phyloP scores from a whole-genome alignment of 2,797 vertebrate genomes.

The Hippopotamyrus pictus region DNA sequence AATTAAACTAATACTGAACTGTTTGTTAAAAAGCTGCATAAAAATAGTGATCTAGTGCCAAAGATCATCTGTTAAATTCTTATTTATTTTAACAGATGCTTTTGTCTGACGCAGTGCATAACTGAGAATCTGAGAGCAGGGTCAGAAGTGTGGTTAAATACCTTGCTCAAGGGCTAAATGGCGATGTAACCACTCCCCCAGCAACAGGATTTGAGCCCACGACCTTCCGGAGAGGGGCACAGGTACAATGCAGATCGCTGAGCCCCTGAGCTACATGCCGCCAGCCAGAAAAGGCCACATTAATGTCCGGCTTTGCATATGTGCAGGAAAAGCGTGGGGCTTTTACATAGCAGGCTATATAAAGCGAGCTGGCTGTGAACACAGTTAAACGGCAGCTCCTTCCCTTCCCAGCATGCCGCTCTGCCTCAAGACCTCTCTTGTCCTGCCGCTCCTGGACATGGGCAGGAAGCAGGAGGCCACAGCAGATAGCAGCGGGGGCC shows the following conservation, averaged over 20 bases:
- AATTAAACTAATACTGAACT: background rate
- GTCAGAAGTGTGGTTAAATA: background rate
- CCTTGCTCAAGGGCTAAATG: background rate
- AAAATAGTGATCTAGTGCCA: background rate
- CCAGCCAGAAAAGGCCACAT: background rate
- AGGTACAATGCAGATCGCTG: background rate
- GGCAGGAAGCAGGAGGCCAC: constrained; percentile 26
- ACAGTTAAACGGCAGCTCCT: constrained; percentile 23
- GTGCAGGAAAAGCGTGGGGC: background rate
- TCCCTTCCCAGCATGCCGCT: constrained; percentile 18
- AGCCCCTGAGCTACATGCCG: background rate
- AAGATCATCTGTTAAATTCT: background rate
- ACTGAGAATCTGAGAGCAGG: background rate
- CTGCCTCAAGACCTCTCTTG: constrained; percentile 29
- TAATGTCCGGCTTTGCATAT: background rate
- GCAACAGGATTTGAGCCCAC: background rate
- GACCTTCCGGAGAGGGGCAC: background rate
- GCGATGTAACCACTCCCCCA: background rate
- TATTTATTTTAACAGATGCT: background rate
- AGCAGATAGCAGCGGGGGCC: constrained; percentile 30
- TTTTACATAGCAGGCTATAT: background rate
- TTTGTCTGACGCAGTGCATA: background rate
- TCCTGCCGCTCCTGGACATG: constrained; percentile 32
- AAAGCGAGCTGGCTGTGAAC: constrained; percentile 26
- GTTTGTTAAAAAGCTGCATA: background rate